phyloP scores from a whole-genome alignment of 2,797 vertebrate species.

The Philypnodon macrostomus region DNA sequence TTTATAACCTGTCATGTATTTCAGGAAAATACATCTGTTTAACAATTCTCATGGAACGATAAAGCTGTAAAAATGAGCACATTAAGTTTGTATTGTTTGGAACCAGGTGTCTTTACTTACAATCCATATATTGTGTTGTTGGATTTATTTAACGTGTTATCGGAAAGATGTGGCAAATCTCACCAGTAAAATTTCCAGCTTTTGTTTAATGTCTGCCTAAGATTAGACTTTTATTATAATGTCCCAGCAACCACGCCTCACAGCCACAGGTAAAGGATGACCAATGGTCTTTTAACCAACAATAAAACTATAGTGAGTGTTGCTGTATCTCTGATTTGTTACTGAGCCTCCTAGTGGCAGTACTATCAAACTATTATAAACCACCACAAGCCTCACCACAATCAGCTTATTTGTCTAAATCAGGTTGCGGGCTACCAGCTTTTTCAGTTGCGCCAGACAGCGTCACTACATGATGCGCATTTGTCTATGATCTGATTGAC shows the following conservation, averaged over 20 bases:
- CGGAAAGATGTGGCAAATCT: too few relatives aligned
- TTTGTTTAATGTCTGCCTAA: too few relatives aligned
- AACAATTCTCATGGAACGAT: not conserved
- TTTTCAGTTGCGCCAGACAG: constrained; percentile 13
- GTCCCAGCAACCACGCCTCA: too few relatives aligned
- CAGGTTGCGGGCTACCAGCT: not conserved
- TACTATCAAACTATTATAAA: too few relatives aligned
- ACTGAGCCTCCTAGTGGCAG: not conserved
- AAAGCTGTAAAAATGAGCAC: not conserved
- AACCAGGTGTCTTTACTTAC: constrained; percentile 3
- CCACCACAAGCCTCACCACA: not conserved
- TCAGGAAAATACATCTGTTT: constrained; percentile 4
- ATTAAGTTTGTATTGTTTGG: not conserved
- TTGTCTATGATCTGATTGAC: constrained; percentile 79
- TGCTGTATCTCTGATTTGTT: too few relatives aligned
- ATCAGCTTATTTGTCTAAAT: not conserved
- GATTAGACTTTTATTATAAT: too few relatives aligned
- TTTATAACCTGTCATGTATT: constrained; percentile 6
- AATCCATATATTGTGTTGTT: not conserved
- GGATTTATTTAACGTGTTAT: too few relatives aligned
- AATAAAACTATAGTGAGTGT: too few relatives aligned
- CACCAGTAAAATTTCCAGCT: too few relatives aligned
- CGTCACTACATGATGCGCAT: constrained; percentile 22
- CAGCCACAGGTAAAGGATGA: too few relatives aligned
- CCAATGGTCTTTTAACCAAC: too few relatives aligned